A percentile compares a stretch with the other conserved stretches of the same genome.
Conservation (phyloP, 92 coral and sea anemone genomes). For the Epizoanthus rinbou region DNA sequence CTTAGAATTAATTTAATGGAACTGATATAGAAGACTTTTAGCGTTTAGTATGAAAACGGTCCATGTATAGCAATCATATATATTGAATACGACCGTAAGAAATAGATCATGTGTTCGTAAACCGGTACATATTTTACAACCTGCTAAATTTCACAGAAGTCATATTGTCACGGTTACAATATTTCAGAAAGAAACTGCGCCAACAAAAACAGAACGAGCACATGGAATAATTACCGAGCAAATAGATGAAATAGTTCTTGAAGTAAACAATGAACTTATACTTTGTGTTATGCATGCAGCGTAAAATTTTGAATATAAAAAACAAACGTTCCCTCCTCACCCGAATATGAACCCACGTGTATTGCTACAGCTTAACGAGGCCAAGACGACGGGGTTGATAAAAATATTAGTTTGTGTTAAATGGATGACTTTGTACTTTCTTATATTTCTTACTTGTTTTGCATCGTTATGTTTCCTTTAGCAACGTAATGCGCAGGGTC, state of each 20-base stretch:
- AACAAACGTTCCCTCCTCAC: too few species aligned
- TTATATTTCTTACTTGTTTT: too few species aligned
- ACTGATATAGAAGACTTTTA: background rate
- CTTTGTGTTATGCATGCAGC: too few species aligned
- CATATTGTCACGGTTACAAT: background rate
- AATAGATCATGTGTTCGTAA: background rate
- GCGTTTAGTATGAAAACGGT: background rate
- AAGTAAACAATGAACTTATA: too few species aligned
- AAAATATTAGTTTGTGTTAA: too few species aligned
- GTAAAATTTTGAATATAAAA: too few species aligned
- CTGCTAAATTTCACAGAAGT: background rate
- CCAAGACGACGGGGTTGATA: too few species aligned
- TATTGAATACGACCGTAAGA: background rate
- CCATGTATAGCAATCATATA: background rate
- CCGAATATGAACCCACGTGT: too few species aligned
- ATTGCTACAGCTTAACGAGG: too few species aligned
- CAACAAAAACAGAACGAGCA: background rate
- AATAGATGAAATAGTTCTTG: background rate
- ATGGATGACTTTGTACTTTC: too few species aligned
- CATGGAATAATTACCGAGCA: conserved; percentile 29
- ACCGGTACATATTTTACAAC: background rate
- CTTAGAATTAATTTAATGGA: background rate
- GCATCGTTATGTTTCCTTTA: too few species aligned
- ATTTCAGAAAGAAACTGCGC: background rate
- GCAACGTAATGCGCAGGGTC: too few species aligned